Percentiles rank a stretch among this genome's conserved stretches.
These are phyloP conservation scores for Hydrochoerus hydrochaeris DNA, from an alignment of 2,113 vertebrate genomes.

Conservation along the genomic window DNA sequence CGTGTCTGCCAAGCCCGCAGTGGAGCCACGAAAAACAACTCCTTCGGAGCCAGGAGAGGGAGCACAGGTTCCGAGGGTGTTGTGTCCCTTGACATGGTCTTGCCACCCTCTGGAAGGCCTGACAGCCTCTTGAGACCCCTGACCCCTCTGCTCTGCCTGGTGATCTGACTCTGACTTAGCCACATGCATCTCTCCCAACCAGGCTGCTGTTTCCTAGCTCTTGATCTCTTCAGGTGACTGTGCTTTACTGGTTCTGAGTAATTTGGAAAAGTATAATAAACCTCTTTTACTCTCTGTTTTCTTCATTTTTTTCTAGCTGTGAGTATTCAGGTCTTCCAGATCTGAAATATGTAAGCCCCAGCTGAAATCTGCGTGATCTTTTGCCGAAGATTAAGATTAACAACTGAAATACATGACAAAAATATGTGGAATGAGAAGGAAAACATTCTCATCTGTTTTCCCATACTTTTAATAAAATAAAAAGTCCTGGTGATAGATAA, in stretches of 20 bases:
- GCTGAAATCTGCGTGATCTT: slow-evolving; percentile 74
- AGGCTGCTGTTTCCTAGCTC: slow-evolving; percentile 83
- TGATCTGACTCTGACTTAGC: slow-evolving; percentile 83
- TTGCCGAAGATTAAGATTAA: slow-evolving; percentile 73
- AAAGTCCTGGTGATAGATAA: slow-evolving; percentile 9
- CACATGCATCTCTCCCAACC: slow-evolving; percentile 85
- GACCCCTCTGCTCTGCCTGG: slow-evolving; percentile 77
- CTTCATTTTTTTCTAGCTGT: slow-evolving; percentile 74
- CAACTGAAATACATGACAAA: slow-evolving; percentile 62
- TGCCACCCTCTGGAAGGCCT: slow-evolving; percentile 34
- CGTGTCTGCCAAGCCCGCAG: slow-evolving; percentile 76
- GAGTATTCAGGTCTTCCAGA: slow-evolving; percentile 75
- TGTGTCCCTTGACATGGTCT: slow-evolving; percentile 37
- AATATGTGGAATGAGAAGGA: slow-evolving; percentile 9
- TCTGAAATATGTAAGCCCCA: slow-evolving; percentile 79
- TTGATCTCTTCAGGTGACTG: slow-evolving; percentile 84
- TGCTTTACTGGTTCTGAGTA: slow-evolving; percentile 80
- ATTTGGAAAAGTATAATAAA: slow-evolving; percentile 86
- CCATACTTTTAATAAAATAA: slow-evolving; percentile 24
- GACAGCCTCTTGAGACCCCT: slow-evolving; percentile 1
- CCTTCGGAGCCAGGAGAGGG: background rate
- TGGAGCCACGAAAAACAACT: slow-evolving; percentile 69
- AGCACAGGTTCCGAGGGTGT: slow-evolving; percentile 68
- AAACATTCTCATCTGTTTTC: slow-evolving; percentile 32
- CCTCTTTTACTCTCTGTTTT: slow-evolving; percentile 62